phyloP scores from a whole-genome alignment of 2,113 vertebrate species.

The Canis aureus region DNA sequence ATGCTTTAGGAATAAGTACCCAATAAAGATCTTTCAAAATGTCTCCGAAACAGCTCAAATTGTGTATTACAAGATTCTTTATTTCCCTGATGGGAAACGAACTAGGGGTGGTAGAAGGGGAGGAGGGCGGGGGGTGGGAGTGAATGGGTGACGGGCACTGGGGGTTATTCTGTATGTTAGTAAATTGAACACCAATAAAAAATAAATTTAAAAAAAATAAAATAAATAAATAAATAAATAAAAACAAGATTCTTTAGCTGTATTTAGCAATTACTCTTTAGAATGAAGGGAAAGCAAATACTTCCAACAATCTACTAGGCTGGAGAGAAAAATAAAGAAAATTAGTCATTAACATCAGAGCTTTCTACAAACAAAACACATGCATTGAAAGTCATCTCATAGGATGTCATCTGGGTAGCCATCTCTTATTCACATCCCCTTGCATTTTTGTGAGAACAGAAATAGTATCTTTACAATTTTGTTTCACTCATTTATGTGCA shows the following conservation, averaged over 20 bases:
- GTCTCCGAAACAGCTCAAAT: slow-evolving; percentile 17
- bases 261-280: background rate
- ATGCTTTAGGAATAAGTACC: slow-evolving; percentile 15
- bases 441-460: background rate
- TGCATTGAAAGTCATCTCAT: background rate
- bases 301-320: background rate
- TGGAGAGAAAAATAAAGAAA: background rate
- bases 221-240: too few relatives aligned
- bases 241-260: slow-evolving; percentile 13
- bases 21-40: slow-evolving; percentile 48
- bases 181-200: too few relatives aligned
- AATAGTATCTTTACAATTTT: background rate
- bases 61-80: background rate
- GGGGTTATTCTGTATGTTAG: too few relatives aligned
- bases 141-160: too few relatives aligned
- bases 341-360: background rate
- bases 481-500: background rate
- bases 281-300: slow-evolving; percentile 26
- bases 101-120: too few relatives aligned
- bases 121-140: too few relatives aligned
- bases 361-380: slow-evolving; percentile 3
- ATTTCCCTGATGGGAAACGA: background rate
- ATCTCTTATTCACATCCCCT: background rate
- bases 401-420: background rate
- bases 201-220: too few relatives aligned